A percentile compares a stretch with the other conserved stretches of the same genome.
Conservation (phyloP, 1,140 invertebrate species). For the Camponotus floridanus region DNA sequence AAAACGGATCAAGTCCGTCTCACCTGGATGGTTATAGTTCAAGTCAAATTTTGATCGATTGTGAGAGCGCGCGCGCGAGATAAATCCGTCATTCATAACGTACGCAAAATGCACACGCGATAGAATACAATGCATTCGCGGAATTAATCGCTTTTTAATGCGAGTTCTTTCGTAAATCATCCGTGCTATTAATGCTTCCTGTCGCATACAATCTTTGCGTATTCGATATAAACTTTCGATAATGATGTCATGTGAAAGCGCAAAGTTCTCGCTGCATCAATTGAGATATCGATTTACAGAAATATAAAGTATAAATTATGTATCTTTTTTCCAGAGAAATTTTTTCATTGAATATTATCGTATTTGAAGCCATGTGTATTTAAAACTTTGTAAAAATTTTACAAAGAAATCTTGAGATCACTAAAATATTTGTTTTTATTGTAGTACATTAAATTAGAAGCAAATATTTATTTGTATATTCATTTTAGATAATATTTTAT, state of each 20-base stretch:
- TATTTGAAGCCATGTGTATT: background rate
- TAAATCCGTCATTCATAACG: conserved; percentile 49
- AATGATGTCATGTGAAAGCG: background rate
- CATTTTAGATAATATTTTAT: background rate
- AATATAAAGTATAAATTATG: background rate
- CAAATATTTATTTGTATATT: background rate
- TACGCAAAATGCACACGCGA: conserved; percentile 31
- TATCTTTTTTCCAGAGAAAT: background rate
- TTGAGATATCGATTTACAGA: background rate
- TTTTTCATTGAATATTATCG: background rate
- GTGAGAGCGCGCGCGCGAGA: conserved; percentile 9
- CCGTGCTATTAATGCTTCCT: background rate
- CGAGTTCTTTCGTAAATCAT: conserved; percentile 20
- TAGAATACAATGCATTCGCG: conserved; percentile 14
- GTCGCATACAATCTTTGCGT: background rate
- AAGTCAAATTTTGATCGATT: conserved; percentile 20
- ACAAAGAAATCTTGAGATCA: background rate
- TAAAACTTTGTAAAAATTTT: background rate
- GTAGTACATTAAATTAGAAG: background rate
- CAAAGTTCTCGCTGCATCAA: background rate
- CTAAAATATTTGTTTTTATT: background rate
- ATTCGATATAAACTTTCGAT: background rate
- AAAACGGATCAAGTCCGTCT: conserved; percentile 28
- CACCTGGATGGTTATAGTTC: background rate
- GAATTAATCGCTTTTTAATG: conserved; percentile 21